Conservation (phyloP, 2,888 invertebrate genomes). For the Xestobium rufovillosum region DNA sequence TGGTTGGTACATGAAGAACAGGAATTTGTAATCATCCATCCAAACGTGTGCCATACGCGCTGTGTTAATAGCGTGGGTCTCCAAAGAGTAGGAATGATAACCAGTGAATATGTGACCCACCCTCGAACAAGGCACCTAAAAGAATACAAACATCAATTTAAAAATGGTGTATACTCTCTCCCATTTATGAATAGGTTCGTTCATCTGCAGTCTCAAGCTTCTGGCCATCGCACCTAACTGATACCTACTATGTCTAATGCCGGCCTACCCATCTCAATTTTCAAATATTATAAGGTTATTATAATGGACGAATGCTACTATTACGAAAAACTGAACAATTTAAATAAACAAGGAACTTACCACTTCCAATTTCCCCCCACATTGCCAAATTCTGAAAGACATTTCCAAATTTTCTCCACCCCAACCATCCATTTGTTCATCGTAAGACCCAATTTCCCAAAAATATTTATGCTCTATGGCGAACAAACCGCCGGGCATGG, state of each 20-base stretch:
- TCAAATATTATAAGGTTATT: no score
- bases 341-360: conserved; percentile 44
- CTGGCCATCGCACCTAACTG: no score
- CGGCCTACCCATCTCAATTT: no score
- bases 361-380: conserved; percentile 89
- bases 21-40: conserved; percentile 95
- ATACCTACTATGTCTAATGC: no score
- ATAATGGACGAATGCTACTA: no score
- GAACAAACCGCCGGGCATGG: conserved; percentile 12
- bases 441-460: conserved; percentile 25
- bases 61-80: conserved; percentile 95
- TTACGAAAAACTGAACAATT: no score
- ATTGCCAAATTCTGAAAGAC: conserved; percentile 84
- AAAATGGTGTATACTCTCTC: no score
- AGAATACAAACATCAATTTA: conserved; percentile 47
- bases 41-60: conserved; percentile 91
- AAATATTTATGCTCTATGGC: conserved; percentile 23
- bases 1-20: conserved; percentile 79
- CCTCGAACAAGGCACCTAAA: conserved; percentile 83
- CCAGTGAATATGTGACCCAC: conserved; percentile 93
- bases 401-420: conserved; percentile 28
- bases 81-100: conserved; percentile 91
- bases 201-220: no score
- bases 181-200: no score
- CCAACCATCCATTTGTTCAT: conserved; percentile 29